Evolutionary conservation across 2,113 vertebrate species (phyloP).

Genomic region (Pseudorectes ferrugineus): DNA sequence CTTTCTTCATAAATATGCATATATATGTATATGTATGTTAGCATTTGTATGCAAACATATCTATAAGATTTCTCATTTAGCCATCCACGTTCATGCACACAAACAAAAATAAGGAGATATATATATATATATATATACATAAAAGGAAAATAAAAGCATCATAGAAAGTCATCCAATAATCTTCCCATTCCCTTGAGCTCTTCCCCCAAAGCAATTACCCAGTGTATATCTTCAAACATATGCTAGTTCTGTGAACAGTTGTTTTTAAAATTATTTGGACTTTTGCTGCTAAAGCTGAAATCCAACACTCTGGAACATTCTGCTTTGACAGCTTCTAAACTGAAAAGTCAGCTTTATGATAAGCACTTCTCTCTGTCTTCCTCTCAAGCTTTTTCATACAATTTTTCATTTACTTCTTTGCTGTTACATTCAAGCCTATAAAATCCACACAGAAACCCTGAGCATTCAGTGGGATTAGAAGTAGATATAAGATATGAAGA

Average conservation of each 20-base stretch:
- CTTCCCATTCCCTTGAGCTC: not conserved
- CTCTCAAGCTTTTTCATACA: not conserved
- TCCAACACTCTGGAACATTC: not conserved
- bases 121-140: not conserved
- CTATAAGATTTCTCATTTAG: not conserved
- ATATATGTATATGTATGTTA: not conserved
- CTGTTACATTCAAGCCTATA: not conserved
- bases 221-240: not conserved
- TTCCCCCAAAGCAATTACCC: not conserved
- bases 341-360: not conserved
- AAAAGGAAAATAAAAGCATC: not conserved
- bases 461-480: not conserved
- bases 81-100: not conserved
- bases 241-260: not conserved
- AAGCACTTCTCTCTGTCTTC: not conserved
- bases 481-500: not conserved
- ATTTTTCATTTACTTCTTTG: not conserved
- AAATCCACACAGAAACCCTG: not conserved
- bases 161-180: not conserved
- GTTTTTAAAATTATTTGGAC: not conserved
- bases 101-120: not conserved
- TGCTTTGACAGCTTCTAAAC: not conserved
- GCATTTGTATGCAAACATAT: not conserved
- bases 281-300: not conserved
- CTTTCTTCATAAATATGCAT: not conserved